phyloP scores from a whole-genome alignment of 2,797 vertebrate species.

The Pseudochirops cupreus region DNA sequence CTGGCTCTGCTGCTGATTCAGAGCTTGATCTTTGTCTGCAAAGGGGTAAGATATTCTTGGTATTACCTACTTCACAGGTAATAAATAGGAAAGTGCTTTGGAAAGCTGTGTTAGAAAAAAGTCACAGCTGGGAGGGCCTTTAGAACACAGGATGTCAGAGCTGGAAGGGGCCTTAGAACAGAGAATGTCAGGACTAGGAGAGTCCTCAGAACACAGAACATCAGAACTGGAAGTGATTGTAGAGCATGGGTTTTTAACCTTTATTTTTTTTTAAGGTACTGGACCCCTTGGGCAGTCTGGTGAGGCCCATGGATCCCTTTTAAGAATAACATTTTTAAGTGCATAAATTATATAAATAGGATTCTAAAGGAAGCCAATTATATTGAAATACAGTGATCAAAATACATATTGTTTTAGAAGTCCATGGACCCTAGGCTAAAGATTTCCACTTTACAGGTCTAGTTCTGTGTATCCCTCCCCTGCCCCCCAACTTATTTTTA shows the following conservation, averaged over 20 bases:
- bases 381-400: background rate
- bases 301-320: background rate
- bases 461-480: too few species aligned
- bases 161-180: background rate
- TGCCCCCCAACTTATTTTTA: too few species aligned
- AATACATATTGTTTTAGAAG: background rate
- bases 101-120: background rate
- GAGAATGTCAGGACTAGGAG: too few species aligned
- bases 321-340: background rate
- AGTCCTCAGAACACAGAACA: too few species aligned
- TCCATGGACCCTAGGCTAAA: too few species aligned
- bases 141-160: background rate
- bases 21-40: background rate
- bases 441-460: too few species aligned
- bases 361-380: background rate
- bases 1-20: background rate
- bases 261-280: background rate
- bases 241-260: background rate
- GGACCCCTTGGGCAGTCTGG: background rate
- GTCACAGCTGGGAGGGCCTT: background rate
- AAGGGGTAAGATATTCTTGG: background rate
- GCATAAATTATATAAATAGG: background rate
- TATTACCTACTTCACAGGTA: background rate
- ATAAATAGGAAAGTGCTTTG: background rate
- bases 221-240: background rate